phyloP scores from a whole-genome alignment of 2,888 invertebrate genomes.

The Epinotia bilunana region DNA sequence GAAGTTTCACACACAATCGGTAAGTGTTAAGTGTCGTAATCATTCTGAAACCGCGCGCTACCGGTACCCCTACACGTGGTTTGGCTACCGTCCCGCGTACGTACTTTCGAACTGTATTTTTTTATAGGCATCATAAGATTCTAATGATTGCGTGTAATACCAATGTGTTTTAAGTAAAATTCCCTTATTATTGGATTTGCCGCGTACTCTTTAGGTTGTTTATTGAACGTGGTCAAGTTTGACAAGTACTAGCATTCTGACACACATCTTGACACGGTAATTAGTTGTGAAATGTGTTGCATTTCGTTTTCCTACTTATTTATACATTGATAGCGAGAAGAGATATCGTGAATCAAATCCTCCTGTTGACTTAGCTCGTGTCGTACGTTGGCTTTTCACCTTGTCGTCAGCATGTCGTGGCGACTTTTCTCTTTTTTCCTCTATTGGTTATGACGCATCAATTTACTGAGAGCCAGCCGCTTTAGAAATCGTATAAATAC shows the following conservation, averaged over 20 bases:
- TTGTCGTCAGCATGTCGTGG: constrained; percentile 51
- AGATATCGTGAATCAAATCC: constrained; percentile 33
- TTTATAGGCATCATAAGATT: constrained; percentile 56
- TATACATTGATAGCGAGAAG: constrained; percentile 38
- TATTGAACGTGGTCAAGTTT: constrained; percentile 79
- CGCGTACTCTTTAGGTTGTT: constrained; percentile 70
- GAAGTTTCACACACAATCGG: constrained; percentile 79
- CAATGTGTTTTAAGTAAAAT: constrained; percentile 57
- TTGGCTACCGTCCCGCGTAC: constrained; percentile 70
- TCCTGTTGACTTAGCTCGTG: constrained; percentile 34
- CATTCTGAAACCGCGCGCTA: constrained; percentile 73
- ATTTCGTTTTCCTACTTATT: constrained; percentile 49
- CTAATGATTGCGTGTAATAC: constrained; percentile 54
- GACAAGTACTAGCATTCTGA: constrained; percentile 73
- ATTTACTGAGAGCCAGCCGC: constrained; percentile 55
- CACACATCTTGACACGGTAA: constrained; percentile 70
- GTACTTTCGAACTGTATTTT: constrained; percentile 66
- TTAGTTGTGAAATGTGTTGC: constrained; percentile 55
- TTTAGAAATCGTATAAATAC: constrained; percentile 58
- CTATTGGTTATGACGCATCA: constrained; percentile 71
- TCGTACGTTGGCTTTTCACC: constrained; percentile 15
- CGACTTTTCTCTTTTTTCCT: constrained; percentile 63
- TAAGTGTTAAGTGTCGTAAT: constrained; percentile 76
- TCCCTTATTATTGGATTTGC: constrained; percentile 57
- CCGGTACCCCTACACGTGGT: constrained; percentile 83